Base-by-base conservation (phyloP, 1,140 invertebrate species). In the Pogonognathellus flavescens region DNA sequence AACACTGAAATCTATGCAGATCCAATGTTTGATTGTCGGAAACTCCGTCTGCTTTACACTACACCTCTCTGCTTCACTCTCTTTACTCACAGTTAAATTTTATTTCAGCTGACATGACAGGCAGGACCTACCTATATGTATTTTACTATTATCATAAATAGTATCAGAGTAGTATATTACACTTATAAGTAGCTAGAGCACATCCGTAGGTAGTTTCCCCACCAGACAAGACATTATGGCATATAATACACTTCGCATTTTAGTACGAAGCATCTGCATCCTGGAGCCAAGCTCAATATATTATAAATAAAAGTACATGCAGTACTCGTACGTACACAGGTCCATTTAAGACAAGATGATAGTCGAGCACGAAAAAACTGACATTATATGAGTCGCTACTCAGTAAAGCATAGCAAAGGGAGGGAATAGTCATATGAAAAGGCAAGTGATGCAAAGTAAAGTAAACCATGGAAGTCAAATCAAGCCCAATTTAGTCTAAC, bases 401-500 rank as follows among this genome's bases (percentile, higher is more conserved):
- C n/a, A 49, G 31, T 14, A 76, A 72, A 72, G 31, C 8, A 41
- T 72, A 18, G 66, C 22, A 72, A 76, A 76, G 8, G 31, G 31
- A 49, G 41, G 31, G 31, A 41, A 41, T 41, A 6, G 31, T 41
- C 31, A 6, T 41, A 41, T 49, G 70, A 76, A 41, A 41, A 72
- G 66, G 70, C 70, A 31, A 76, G 49, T 76, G 70, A n/a, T 76
- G 70, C 41, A 76, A 76, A 76, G 0, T 76, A 76, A 76, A 76
- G 70, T 76, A 76, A 76, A 76, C 41, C 41, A 76, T 76, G 70
- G 70, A 76, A 76, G 70, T 76, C 70, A 76, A 76, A 76, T 76
- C 70, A 76, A 76, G 70, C 70, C 70, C 70, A 76, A 76, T 76
- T 76, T 76, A 76, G 70, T 76, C 14, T 76, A 76, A 76, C 70